These are phyloP conservation scores for Jacana jacana DNA, from an alignment of 2,113 vertebrate species.

Conservation along the genomic window DNA sequence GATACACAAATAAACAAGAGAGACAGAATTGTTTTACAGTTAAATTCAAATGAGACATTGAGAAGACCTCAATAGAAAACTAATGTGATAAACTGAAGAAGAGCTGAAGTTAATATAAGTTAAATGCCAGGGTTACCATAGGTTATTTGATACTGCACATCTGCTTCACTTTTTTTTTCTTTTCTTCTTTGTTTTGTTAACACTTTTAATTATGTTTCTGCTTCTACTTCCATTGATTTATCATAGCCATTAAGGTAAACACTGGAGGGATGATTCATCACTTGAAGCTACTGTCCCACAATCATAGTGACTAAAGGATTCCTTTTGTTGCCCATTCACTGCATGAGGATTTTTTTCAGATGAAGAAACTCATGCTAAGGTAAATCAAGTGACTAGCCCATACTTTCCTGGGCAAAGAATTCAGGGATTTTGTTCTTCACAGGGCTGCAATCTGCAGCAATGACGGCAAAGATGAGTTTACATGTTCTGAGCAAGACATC, in stretches of 20 bases:
- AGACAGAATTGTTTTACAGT: fast-evolving
- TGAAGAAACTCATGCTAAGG: neutral
- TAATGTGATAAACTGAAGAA: neutral
- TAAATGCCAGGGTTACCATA: neutral
- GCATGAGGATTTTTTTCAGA: neutral
- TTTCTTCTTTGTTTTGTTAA: no score
- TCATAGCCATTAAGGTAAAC: neutral
- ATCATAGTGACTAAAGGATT: neutral
- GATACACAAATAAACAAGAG: neutral
- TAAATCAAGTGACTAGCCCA: neutral
- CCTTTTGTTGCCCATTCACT: neutral
- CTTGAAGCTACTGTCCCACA: neutral
- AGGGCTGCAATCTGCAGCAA: neutral
- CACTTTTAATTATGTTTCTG: neutral
- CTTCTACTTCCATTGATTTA: neutral
- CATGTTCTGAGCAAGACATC: neutral
- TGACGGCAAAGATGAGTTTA: neutral
- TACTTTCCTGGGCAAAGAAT: neutral
- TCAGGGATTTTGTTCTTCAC: neutral
- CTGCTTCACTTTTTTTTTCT: neutral
- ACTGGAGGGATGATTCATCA: neutral
- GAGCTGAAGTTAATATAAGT: neutral
- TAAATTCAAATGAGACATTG: neutral
- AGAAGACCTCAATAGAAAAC: neutral
- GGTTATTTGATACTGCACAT: neutral